Evolutionary conservation across 2,888 invertebrate genomes (phyloP), one percentile per base, ranked within the genome.

Genomic region (Latheticus oryzae): DNA sequence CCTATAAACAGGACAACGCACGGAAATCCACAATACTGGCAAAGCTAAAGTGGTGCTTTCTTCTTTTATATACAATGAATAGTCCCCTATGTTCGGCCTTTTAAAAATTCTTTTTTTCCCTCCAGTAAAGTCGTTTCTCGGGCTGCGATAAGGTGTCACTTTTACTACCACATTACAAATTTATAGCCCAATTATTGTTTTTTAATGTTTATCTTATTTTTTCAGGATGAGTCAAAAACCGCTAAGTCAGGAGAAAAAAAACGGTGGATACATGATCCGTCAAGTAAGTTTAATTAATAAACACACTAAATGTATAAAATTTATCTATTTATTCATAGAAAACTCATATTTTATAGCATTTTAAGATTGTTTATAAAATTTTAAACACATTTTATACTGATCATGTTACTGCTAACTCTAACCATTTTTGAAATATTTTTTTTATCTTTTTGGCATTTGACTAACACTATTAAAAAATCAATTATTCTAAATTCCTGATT

Each of bases 191-290:
- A 58, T 48, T 54, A 50, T 48, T 35, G 32, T 48, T 54, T 54
- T 35, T 48, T 54, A 47, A 55, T 45, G 33, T 19, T 40, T 15
- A n/a, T 23, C 8, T 8, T 66, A 64, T 69, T 67, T 60, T 79
- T 79, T 16, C 76, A 81, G 82, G 85, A 85, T 67, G 84, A 84
- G 58, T 78, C 79, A 52, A 81, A 81, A 69, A 73, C 78, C 52
- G 74, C 78, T 51, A 82, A 83, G 76, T 77, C 80, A 21, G 83
- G 84, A 33, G 88, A 88, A 69, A 87, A 86, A 77, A 90, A 89
- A 72, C 82, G 85, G 70, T 89, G 89, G 89, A 88, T 89, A 73
- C 88, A 88, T 72, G 89, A 90, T 77, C 89, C 89, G 17, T 85
- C 87, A 76, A 89, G 89, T 89, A 77, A 88, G 88, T 65, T n/a